Evolutionary conservation across 1,140 invertebrate genomes (phyloP).

Genomic region (Scaptomyza hsui): DNA sequence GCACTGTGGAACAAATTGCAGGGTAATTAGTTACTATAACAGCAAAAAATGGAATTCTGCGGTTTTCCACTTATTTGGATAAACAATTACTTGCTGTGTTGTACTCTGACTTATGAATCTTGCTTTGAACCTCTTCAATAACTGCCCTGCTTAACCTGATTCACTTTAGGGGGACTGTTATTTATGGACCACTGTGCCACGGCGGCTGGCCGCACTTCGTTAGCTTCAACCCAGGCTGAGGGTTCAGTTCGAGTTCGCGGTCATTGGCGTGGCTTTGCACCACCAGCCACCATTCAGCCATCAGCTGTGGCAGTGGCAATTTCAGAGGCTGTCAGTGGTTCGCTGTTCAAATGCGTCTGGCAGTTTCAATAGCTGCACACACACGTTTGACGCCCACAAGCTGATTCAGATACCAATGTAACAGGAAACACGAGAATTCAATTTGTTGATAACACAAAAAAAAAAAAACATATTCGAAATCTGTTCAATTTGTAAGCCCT

Average conservation of each 20-base stretch:
- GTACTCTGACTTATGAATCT: no score
- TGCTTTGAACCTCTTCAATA: not conserved
- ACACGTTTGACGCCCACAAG: slow-evolving; percentile 16
- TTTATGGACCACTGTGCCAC: slow-evolving; percentile 5
- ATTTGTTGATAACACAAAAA: slow-evolving; percentile 56
- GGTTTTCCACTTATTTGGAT: not conserved
- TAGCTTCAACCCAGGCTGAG: slow-evolving; percentile 52
- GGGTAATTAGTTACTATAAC: not conserved
- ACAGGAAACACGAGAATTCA: slow-evolving; percentile 62
- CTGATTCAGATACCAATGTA: slow-evolving; percentile 12
- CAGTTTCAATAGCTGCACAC: slow-evolving; percentile 42
- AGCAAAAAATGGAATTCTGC: no score
- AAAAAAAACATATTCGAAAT: slow-evolving; percentile 6
- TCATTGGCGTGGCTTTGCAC: slow-evolving; percentile 47
- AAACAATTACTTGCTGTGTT: no score
- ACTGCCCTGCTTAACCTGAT: not conserved
- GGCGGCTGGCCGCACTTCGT: slow-evolving; percentile 57
- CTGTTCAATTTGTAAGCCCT: slow-evolving; percentile 15
- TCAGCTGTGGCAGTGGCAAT: slow-evolving; percentile 30
- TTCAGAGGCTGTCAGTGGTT: slow-evolving; percentile 34
- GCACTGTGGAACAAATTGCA: slow-evolving; percentile 13
- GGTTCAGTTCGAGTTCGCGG: slow-evolving; percentile 43
- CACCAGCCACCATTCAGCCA: slow-evolving; percentile 12
- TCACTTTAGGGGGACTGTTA: not conserved
- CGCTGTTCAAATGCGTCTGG: slow-evolving; percentile 38